These are phyloP conservation scores for Octodon degus DNA, from an alignment of 2,113 vertebrate genomes.

Conservation along the genomic window DNA sequence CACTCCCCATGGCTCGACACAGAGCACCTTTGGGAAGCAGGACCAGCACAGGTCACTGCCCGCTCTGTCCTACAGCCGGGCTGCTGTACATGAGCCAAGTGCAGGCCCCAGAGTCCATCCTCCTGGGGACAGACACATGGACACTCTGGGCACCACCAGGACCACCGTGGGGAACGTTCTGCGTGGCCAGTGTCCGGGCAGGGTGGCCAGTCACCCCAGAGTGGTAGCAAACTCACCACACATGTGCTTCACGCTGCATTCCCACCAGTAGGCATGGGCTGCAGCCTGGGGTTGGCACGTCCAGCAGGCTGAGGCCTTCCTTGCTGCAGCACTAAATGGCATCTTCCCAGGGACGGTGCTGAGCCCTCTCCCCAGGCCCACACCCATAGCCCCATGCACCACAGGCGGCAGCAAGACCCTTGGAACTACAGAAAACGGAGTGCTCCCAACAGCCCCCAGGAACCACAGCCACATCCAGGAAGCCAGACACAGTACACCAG, in stretches of 20 bases:
- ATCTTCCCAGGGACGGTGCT: not conserved
- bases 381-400: too few species aligned
- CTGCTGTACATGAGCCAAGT: too few species aligned
- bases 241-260: too few species aligned
- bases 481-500: not conserved
- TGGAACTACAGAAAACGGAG: not conserved
- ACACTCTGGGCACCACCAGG: not conserved
- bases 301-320: not conserved
- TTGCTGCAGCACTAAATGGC: not conserved
- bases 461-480: too few species aligned
- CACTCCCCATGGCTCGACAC: too few species aligned
- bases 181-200: too few species aligned
- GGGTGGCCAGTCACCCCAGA: not conserved
- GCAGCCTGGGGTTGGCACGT: not conserved
- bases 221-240: not conserved
- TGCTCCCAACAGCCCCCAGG: not conserved
- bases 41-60: not conserved
- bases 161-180: not conserved
- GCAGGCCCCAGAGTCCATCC: too few species aligned
- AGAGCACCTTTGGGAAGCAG: not conserved
- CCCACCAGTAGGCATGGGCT: not conserved
- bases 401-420: not conserved
- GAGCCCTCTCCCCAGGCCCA: too few species aligned
- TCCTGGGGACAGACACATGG: not conserved
- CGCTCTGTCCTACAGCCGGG: rapidly evolving